Evolutionary conservation across 2,888 invertebrate species (phyloP).

Genomic region (Cheilosia grossa): DNA sequence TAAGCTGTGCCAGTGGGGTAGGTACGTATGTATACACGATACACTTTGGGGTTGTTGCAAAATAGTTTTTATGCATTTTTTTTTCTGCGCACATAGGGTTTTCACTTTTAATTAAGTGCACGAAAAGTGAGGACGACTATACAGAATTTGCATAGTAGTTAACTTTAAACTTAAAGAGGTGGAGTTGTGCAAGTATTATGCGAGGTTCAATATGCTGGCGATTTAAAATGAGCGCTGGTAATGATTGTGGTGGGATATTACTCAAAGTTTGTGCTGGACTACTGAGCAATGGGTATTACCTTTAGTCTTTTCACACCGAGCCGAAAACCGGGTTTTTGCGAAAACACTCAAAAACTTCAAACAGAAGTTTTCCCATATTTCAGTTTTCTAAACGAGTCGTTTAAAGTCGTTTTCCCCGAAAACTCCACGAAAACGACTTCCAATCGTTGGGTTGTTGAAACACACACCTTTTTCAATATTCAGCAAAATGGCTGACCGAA

Average conservation of each 20-base stretch:
- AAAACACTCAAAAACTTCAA: too few species aligned
- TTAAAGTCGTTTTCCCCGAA: too few species aligned
- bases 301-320: too few species aligned
- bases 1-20: not conserved
- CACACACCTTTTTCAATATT: too few species aligned
- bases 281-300: too few species aligned
- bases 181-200: not conserved
- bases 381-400: too few species aligned
- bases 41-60: not conserved
- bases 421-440: too few species aligned
- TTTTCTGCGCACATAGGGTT: constrained; percentile 5
- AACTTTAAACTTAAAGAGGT: not conserved
- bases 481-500: too few species aligned
- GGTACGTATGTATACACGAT: not conserved
- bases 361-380: too few species aligned
- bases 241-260: not conserved
- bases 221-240: not conserved
- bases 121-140: not conserved
- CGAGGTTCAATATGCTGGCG: not conserved
- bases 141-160: not conserved
- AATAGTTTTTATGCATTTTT: not conserved
- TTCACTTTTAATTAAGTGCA: not conserved
- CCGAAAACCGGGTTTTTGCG: too few species aligned
- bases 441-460: too few species aligned
- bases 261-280: too few species aligned